Evolutionary conservation across 2,113 vertebrate genomes (phyloP).

Genomic region (Rhynchopsitta pachyrhyncha): DNA sequence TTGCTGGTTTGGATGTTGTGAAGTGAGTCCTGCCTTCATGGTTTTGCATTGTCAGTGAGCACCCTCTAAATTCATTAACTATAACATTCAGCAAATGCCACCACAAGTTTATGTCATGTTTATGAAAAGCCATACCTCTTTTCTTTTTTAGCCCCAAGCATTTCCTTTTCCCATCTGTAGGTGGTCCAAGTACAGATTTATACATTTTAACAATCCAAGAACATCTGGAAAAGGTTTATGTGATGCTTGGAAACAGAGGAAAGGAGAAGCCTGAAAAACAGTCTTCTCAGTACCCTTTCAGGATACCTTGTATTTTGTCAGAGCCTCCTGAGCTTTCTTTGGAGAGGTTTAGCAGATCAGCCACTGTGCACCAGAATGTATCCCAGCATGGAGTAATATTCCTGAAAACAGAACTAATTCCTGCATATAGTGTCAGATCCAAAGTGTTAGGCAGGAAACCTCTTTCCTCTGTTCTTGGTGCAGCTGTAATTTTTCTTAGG

Average conservation of each 20-base stretch:
- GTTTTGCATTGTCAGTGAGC: background rate
- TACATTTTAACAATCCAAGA: background rate
- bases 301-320: background rate
- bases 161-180: background rate
- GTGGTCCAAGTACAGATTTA: background rate
- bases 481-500: background rate
- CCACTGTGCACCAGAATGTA: rapidly evolving
- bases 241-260: background rate
- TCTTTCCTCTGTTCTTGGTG: background rate
- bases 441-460: background rate
- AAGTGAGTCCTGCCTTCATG: rapidly evolving
- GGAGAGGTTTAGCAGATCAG: background rate
- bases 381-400: background rate
- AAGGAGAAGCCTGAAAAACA: background rate
- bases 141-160: background rate
- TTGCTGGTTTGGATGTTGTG: background rate
- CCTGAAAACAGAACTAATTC: background rate
- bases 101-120: rapidly evolving
- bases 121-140: background rate
- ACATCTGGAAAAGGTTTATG: background rate
- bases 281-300: background rate
- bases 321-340: background rate
- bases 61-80: background rate
- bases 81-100: background rate
- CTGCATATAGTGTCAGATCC: background rate